Percentiles rank a stretch among this genome's conserved stretches.
These are phyloP conservation scores for Dryobates pubescens DNA, from an alignment of 2,797 vertebrate species.

Conservation along the genomic window DNA sequence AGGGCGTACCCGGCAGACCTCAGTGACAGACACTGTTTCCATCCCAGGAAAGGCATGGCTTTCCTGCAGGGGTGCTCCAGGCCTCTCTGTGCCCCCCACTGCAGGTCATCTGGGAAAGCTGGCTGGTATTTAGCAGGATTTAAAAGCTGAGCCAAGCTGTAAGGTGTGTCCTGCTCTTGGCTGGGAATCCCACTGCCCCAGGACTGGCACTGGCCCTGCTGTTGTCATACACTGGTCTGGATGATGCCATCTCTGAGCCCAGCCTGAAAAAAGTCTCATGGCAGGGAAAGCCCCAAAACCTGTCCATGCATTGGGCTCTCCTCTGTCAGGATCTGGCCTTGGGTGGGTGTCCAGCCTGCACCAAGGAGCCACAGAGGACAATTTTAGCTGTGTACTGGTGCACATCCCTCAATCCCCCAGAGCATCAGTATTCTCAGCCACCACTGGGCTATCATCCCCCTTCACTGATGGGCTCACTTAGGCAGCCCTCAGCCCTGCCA, in stretches of 20 bases:
- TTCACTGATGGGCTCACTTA: rapidly evolving
- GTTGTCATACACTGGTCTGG: neutral
- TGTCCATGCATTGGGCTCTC: neutral
- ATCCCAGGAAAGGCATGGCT: neutral
- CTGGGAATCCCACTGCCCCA: neutral
- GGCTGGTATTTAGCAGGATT: neutral
- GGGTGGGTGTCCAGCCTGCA: rapidly evolving
- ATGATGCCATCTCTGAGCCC: neutral
- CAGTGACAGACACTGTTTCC: neutral
- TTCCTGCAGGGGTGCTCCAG: neutral
- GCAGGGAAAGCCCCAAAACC: neutral
- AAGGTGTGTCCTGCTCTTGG: neutral
- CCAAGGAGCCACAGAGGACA: rapidly evolving
- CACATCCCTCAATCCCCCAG: neutral
- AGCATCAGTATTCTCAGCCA: neutral
- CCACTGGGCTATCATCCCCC: neutral
- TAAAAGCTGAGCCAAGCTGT: neutral
- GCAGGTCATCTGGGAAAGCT: neutral
- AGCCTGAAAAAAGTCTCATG: neutral
- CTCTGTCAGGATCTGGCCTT: neutral
- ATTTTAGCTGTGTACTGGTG: neutral
- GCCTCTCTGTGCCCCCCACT: rapidly evolving
- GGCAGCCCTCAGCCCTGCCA: neutral
- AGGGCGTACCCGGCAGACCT: neutral
- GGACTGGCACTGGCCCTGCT: neutral